Base-by-base conservation (phyloP, 2,797 vertebrate species). In the Eulemur rubriventer region DNA sequence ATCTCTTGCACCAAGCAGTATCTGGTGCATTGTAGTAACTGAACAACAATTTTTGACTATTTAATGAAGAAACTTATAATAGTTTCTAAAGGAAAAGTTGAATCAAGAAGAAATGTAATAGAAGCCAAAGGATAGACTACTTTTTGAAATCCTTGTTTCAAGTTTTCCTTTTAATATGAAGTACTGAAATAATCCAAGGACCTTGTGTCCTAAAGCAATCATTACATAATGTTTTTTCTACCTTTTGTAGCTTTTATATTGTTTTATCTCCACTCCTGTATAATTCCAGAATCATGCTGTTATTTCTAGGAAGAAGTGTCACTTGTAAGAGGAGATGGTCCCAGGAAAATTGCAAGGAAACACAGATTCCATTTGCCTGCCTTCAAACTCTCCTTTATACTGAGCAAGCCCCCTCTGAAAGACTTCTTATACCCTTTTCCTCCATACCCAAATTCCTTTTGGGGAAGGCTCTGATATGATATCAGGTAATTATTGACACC, bases 61-160 rank as follows among this genome's bases (percentile, higher is more conserved):
- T 76, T 82, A 76, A 46, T 52, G 17, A 55, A 78, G 85, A 83
- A 67, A 16, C 20, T 80, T 73, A n/a, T 63, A 67, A 55, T 55
- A 26, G 6, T 63, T 80, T 95, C n/a, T 24, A 59, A 87, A 91
- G 55, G 30, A 85, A 26, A 82, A 55, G 5, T 14, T 70, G 28
- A 91, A 88, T 79, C 28, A 73, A 78, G n/a, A 43, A 91, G 55
- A 90, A 96, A 93, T 72, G 11, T 57, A 38, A 26, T 33, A 59
- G 11, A 35, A 67, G 13, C 57, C 46, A 88, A 65, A 69, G 7
- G 14, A 41, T 35, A 91, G 38, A 72, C 2, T 79, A 24, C 26
- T 46, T 93, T 70, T 83, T 55, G 72, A 86, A 95, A 87, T 84
- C 9, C 6, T 61, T 93, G 7, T 61, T 73, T 92, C 72, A 89